These are phyloP conservation scores for Selene dorsalis DNA, from an alignment of 2,797 vertebrate genomes.

Conservation along the genomic window DNA sequence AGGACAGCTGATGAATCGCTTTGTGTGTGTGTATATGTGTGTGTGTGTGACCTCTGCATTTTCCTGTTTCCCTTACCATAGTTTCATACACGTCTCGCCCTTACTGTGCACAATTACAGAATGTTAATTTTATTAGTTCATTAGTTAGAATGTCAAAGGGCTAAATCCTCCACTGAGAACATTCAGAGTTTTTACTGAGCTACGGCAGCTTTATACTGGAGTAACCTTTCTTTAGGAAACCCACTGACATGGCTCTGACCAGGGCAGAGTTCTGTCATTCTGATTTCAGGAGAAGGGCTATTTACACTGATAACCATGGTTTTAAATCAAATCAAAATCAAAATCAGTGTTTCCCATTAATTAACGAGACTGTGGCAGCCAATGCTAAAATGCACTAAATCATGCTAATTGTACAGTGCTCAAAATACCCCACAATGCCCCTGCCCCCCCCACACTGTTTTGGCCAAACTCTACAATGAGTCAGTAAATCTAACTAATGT, in stretches of 20 bases:
- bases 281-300: not conserved
- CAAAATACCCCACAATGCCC: too few relatives aligned
- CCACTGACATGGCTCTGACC: not conserved
- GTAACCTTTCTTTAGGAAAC: not conserved
- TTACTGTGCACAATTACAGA: too few relatives aligned
- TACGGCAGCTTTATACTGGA: not conserved
- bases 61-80: not conserved
- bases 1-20: not conserved
- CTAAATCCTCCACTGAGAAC: not conserved
- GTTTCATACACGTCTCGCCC: not conserved
- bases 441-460: too few relatives aligned
- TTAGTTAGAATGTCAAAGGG: constrained; percentile 3
- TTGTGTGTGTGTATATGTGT: not conserved
- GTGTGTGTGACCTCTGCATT: not conserved
- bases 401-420: too few relatives aligned
- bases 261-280: not conserved
- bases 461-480: not conserved
- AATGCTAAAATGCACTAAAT: too few relatives aligned
- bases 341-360: too few relatives aligned
- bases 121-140: not conserved
- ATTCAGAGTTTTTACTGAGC: not conserved
- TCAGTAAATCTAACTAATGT: not conserved
- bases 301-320: not conserved
- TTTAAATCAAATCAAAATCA: too few relatives aligned
- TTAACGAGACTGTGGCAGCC: too few relatives aligned